These are phyloP conservation scores for Pentalonia nigronervosa DNA, from an alignment of 1,140 invertebrate genomes.

Conservation along the genomic window DNA sequence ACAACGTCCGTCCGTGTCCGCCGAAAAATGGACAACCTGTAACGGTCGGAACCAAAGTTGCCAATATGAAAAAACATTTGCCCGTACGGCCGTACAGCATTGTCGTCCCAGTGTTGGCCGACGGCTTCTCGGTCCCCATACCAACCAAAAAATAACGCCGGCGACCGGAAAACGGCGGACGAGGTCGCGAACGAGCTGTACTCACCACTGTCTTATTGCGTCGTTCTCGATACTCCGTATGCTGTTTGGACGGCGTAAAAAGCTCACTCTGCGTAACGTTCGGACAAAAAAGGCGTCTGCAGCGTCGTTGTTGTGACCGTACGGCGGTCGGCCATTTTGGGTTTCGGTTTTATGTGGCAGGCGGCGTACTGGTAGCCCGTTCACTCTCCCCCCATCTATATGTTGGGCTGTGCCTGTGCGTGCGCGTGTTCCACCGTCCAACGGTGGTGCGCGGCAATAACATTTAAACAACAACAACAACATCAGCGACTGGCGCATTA, in stretches of 20 bases:
- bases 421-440: not conserved
- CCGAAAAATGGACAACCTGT: constrained; percentile 57
- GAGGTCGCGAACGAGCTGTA: not conserved
- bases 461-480: not conserved
- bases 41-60: constrained; percentile 50
- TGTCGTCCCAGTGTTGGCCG: constrained; percentile 56
- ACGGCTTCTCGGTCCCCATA: constrained; percentile 45
- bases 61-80: constrained; percentile 57
- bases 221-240: not conserved
- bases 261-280: not conserved
- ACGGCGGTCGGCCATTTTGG: constrained; percentile 35
- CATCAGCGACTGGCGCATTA: not conserved
- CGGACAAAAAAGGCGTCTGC: not conserved
- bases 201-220: not conserved
- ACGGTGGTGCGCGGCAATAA: not conserved
- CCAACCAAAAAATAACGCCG: constrained; percentile 52
- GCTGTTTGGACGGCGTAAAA: not conserved
- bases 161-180: not conserved
- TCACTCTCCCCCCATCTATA: not conserved
- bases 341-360: constrained; percentile 34
- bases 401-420: not conserved
- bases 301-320: not conserved
- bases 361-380: constrained; percentile 34
- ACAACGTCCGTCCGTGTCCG: not conserved
- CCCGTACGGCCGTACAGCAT: constrained; percentile 50